A percentile compares a stretch with the other conserved stretches of the same genome.
Evolutionary conservation across 2,888 invertebrate genomes (phyloP).

Genomic region (Ferdinandea cuprea): DNA sequence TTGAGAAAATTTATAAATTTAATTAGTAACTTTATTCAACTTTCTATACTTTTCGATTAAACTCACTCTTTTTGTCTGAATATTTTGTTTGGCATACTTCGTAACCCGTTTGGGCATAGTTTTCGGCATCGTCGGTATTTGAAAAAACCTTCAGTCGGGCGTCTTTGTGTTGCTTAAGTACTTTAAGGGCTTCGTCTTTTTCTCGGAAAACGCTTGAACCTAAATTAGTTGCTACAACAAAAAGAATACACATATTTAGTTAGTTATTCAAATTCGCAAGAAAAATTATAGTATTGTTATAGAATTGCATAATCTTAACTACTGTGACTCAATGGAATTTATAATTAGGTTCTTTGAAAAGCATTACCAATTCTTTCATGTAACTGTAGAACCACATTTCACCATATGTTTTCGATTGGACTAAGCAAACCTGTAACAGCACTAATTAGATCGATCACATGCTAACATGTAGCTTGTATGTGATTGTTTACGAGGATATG

Average conservation of each 20-base stretch:
- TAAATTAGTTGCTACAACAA: constrained; percentile 26
- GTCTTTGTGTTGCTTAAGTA: constrained; percentile 90
- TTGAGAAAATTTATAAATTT: not conserved
- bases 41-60: not conserved
- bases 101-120: constrained; percentile 88
- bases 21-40: not conserved
- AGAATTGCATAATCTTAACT: too few species aligned
- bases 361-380: too few species aligned
- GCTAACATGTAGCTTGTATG: too few species aligned
- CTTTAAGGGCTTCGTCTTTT: constrained; percentile 88
- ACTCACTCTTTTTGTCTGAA: constrained; percentile 61
- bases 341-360: too few species aligned
- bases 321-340: too few species aligned
- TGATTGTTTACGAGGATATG: too few species aligned
- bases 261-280: too few species aligned
- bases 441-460: too few species aligned
- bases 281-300: too few species aligned
- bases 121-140: constrained; percentile 88
- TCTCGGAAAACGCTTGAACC: constrained; percentile 86
- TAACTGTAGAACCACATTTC: too few species aligned
- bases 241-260: not conserved
- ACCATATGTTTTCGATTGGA: too few species aligned
- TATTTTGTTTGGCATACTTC: constrained; percentile 82
- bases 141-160: constrained; percentile 92
- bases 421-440: too few species aligned